Evolutionary conservation across 2,797 vertebrate genomes (phyloP).

Genomic region (Labroides dimidiatus): DNA sequence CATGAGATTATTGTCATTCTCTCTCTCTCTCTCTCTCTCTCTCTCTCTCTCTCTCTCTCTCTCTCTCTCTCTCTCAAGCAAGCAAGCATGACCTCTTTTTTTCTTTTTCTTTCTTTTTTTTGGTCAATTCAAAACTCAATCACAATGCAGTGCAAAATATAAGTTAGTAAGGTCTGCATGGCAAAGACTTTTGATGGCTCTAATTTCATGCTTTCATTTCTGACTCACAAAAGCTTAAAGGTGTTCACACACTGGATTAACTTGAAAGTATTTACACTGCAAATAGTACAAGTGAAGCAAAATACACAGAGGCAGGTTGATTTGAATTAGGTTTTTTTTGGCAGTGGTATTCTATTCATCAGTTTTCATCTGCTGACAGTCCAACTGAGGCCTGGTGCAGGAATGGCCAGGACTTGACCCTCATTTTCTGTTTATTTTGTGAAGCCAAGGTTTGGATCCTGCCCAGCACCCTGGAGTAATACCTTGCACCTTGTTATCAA

Average conservation of each 20-base stretch:
- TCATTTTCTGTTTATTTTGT: slow-evolving; percentile 61
- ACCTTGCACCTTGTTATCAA: slow-evolving; percentile 41
- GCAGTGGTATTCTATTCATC: slow-evolving; percentile 55
- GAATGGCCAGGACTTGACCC: slow-evolving; percentile 43
- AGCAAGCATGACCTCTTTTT: no score
- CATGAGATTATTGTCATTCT: slow-evolving; percentile 16
- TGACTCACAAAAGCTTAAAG: slow-evolving; percentile 11
- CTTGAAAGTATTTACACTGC: slow-evolving; percentile 31
- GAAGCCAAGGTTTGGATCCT: slow-evolving; percentile 30
- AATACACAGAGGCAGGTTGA: slow-evolving; percentile 31
- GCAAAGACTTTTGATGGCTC: not conserved
- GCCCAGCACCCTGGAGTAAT: slow-evolving; percentile 58
- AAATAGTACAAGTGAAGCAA: slow-evolving; percentile 42
- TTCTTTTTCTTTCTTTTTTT: no score
- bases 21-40: not conserved
- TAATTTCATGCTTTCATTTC: slow-evolving; percentile 19
- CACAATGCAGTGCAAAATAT: no score
- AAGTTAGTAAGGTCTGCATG: not conserved
- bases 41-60: no score
- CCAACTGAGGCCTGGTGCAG: slow-evolving; percentile 37
- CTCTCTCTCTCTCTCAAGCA: no score
- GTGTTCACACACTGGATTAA: slow-evolving; percentile 9
- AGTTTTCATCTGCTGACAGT: slow-evolving; percentile 56
- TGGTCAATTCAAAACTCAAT: no score
- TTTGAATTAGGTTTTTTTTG: slow-evolving; percentile 45